These are phyloP conservation scores for Ganaspis brasiliensis DNA, from an alignment of 2,888 invertebrate genomes.

Conservation along the genomic window DNA sequence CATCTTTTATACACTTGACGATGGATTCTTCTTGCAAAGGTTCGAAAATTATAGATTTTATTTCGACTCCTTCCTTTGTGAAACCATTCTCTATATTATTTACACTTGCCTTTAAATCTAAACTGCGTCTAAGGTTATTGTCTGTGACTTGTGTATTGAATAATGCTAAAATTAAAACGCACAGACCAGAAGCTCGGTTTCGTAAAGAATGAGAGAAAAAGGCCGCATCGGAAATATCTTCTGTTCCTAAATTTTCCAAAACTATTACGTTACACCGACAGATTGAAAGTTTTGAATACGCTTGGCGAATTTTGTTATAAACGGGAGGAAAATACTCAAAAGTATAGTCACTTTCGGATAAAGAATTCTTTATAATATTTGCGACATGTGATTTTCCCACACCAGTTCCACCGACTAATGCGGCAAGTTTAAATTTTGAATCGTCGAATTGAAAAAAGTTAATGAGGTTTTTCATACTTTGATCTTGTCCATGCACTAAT, in stretches of 20 bases:
- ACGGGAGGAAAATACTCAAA: conserved; percentile 67
- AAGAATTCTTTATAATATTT: conserved; percentile 70
- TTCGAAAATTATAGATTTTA: conserved; percentile 65
- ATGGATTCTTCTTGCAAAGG: conserved; percentile 65
- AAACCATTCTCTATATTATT: conserved; percentile 60
- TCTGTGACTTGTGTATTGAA: conserved; percentile 70
- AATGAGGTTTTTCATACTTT: conserved; percentile 63
- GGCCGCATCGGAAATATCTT: conserved; percentile 64
- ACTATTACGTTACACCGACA: conserved; percentile 71
- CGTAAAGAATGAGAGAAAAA: conserved; percentile 60
- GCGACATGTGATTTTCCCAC: conserved; percentile 76
- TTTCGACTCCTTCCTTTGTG: conserved; percentile 49
- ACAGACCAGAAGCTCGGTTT: conserved; percentile 57
- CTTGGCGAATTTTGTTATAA: conserved; percentile 49
- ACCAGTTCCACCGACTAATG: conserved; percentile 74
- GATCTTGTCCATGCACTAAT: conserved; percentile 71
- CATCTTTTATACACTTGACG: conserved; percentile 70
- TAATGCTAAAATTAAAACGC: conserved; percentile 67
- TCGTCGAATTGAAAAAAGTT: conserved; percentile 57
- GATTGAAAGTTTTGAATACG: conserved; percentile 60
- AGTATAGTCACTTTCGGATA: conserved; percentile 59
- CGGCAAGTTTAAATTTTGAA: conserved; percentile 65
- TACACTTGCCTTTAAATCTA: conserved; percentile 63
- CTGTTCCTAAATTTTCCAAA: conserved; percentile 72
- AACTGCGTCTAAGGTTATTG: conserved; percentile 54